These are phyloP conservation scores for Jaculus jaculus DNA, from an alignment of 2,113 vertebrate species.

Conservation along the genomic window DNA sequence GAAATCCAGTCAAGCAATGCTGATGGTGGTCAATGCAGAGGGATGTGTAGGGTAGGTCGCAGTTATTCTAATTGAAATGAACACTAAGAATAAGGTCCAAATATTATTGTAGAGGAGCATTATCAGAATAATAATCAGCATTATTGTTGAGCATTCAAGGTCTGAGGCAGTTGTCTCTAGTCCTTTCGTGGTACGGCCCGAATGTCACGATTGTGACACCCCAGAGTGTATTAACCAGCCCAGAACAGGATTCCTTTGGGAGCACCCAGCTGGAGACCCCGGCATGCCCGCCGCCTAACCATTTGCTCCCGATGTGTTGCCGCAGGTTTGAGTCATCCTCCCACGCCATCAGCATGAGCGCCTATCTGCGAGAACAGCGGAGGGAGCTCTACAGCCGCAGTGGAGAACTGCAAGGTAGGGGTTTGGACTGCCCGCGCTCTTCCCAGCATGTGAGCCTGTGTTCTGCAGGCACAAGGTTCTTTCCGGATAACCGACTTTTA, in stretches of 20 bases:
- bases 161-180: background rate
- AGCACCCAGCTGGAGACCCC: fast-evolving
- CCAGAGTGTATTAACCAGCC: background rate
- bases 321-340: conserved; percentile 97
- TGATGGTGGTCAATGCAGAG: background rate
- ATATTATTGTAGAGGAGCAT: background rate
- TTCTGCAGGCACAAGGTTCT: background rate
- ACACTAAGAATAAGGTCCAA: background rate
- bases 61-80: background rate
- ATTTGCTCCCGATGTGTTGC: background rate
- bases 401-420: conserved; percentile 97
- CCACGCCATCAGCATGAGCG: conserved; percentile 99
- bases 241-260: background rate
- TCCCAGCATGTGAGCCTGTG: background rate
- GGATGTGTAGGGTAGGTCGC: background rate
- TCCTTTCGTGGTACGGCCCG: background rate
- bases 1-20: background rate
- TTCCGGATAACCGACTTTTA: background rate
- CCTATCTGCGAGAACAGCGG: conserved; percentile 96
- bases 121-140: no score
- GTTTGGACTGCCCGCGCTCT: background rate
- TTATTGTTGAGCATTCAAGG: background rate
- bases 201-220: background rate
- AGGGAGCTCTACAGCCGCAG: conserved; percentile 98
- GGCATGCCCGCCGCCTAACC: background rate